Evolutionary conservation across 2,888 invertebrate genomes (phyloP).

Genomic region (Tipula unca): DNA sequence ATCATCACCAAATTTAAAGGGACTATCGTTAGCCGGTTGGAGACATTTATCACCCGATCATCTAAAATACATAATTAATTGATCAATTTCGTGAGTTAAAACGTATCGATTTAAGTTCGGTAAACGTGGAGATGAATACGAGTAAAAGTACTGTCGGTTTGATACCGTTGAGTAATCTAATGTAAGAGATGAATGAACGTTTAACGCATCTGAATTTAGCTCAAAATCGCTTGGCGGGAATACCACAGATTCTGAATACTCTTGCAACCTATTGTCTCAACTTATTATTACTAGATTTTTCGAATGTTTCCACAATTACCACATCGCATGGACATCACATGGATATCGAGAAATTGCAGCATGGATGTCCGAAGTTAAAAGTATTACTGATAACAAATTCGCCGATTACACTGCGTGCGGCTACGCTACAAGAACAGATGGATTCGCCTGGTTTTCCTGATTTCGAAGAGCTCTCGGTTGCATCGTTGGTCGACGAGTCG

Average conservation of each 20-base stretch:
- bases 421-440: constrained; percentile 68
- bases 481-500: constrained; percentile 61
- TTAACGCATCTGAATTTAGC: constrained; percentile 70
- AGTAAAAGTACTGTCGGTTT: constrained; percentile 53
- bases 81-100: constrained; percentile 60
- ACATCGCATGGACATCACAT: constrained; percentile 66
- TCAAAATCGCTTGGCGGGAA: constrained; percentile 72
- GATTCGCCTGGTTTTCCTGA: constrained; percentile 70
- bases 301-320: constrained; percentile 64
- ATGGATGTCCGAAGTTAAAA: constrained; percentile 67
- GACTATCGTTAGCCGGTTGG: constrained; percentile 71
- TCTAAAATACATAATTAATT: constrained; percentile 59
- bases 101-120: constrained; percentile 67
- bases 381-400: constrained; percentile 76
- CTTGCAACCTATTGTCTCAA: constrained; percentile 73
- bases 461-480: constrained; percentile 75
- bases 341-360: constrained; percentile 72
- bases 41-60: constrained; percentile 68
- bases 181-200: constrained; percentile 59
- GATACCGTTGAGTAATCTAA: constrained; percentile 55
- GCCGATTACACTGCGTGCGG: constrained; percentile 61
- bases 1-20: constrained; percentile 59
- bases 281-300: constrained; percentile 71
- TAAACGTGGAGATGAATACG: constrained; percentile 59
- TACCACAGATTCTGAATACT: constrained; percentile 65